phyloP scores from a whole-genome alignment of 2,888 invertebrate species.

The Napeogenes sylphis region DNA sequence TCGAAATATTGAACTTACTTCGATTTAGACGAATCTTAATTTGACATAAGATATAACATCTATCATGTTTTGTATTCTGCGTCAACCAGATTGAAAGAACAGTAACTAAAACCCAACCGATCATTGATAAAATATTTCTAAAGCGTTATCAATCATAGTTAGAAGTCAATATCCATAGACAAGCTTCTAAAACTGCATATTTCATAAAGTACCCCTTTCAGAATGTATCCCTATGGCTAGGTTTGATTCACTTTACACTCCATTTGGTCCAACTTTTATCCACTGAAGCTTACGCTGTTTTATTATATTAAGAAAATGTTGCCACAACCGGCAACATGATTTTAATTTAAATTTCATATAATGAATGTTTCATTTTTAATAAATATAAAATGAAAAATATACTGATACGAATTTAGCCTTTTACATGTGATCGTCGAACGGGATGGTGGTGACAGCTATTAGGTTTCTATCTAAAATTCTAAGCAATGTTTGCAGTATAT shows the following conservation, averaged over 20 bases:
- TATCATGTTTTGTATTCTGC: too few relatives aligned
- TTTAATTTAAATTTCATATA: neutral
- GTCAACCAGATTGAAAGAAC: too few relatives aligned
- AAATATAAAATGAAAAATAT: neutral
- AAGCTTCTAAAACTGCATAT: neutral
- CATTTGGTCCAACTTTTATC: conserved; percentile 13
- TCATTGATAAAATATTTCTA: neutral
- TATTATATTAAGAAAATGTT: conserved; percentile 4
- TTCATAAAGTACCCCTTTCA: neutral
- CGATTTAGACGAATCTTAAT: too few relatives aligned
- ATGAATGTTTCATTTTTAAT: neutral
- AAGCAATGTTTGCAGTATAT: too few relatives aligned
- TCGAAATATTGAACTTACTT: too few relatives aligned
- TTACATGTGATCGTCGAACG: too few relatives aligned
- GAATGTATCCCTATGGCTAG: neutral
- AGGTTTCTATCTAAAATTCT: too few relatives aligned
- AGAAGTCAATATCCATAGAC: conserved; percentile 6
- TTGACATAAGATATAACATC: too few relatives aligned
- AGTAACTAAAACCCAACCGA: neutral
- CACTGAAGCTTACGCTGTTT: conserved; percentile 5
- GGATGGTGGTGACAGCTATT: too few relatives aligned
- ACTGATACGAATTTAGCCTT: too few relatives aligned
- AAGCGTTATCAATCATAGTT: conserved; percentile 5
- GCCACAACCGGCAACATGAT: too few relatives aligned
- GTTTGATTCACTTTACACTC: conserved; percentile 11